Base-by-base conservation (phyloP, 2,888 invertebrate species). In the Pantelozetes paolii region DNA sequence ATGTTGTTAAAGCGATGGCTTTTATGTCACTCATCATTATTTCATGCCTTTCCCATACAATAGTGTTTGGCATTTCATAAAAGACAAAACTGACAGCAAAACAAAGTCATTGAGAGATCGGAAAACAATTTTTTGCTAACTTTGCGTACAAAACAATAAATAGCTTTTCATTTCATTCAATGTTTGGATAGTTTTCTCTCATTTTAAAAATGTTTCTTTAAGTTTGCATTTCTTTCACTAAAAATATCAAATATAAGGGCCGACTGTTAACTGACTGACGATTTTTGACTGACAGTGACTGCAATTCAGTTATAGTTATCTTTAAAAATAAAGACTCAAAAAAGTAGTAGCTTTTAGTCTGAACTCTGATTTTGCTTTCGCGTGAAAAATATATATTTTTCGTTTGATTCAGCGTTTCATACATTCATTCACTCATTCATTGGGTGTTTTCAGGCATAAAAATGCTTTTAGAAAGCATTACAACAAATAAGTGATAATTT, bases 21-120 rank as follows among this genome's bases (percentile, higher is more conserved):
- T 45, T 2, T 6, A 36, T 45, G 45, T 45, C 45, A 45, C 45
- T 45, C 45, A 45, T 13, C 45, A 45, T 45, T 45, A 45, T 45
- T 45, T 45, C 45, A 45, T 45, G 8, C 11, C 45, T 45, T 45
- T 45, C 45, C 36, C 45, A 45, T 45, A 45, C 45, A 45, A 45
- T 45, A 45, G 11, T 18, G 8, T 45, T 45, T 15, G 11, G 36
- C 36, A 9, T 15, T 45, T 45, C 18, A 45, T 45, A 13, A 13
- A 45, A 45, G 45, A 45, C 45, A 45, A 45, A 45, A 45, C 45
- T 45, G 45, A 45, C 45, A 45, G 45, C 45, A 45, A 45, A 45
- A 45, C 45, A 45, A 45, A 45, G 45, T 45, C 45, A 45, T 13
- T 45, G 45, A 45, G 45, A 45, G 45, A 45, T 45, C 11, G 45